These are phyloP conservation scores for Rhinoraja longicauda DNA, from an alignment of 2,797 vertebrate species.

Conservation along the genomic window DNA sequence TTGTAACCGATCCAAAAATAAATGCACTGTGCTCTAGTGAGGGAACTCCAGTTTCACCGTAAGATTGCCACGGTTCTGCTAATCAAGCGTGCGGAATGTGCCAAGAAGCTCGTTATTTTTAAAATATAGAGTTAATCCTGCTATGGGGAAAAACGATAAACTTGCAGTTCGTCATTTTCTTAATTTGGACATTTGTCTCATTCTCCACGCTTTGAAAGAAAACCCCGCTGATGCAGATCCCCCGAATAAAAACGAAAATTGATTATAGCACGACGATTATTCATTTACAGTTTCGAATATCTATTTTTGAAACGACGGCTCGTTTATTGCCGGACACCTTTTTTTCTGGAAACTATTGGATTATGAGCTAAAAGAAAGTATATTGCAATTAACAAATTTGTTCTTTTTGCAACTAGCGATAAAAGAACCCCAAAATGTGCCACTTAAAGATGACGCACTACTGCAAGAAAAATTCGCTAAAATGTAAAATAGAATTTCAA, in stretches of 20 bases:
- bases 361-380: not conserved
- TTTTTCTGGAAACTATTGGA: not conserved
- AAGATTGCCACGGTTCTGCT: not conserved
- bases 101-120: not conserved
- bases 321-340: not conserved
- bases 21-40: not conserved
- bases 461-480: not conserved
- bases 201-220: not conserved
- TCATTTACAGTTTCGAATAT: not conserved
- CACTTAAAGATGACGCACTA: not conserved
- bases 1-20: not conserved
- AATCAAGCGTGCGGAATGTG: constrained; percentile 10
- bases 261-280: not conserved
- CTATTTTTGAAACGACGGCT: not conserved
- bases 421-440: not conserved
- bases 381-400: not conserved
- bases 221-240: not conserved
- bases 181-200: not conserved
- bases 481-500: not conserved
- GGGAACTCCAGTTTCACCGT: not conserved
- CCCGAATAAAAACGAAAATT: not conserved
- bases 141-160: not conserved
- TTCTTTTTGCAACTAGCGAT: not conserved
- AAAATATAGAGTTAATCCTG: not conserved
- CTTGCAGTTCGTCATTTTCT: not conserved